A percentile compares a stretch with the other conserved stretches of the same genome.
These are phyloP conservation scores for Whitmania pigra DNA, from an alignment of 1,140 invertebrate species.

Conservation along the genomic window DNA sequence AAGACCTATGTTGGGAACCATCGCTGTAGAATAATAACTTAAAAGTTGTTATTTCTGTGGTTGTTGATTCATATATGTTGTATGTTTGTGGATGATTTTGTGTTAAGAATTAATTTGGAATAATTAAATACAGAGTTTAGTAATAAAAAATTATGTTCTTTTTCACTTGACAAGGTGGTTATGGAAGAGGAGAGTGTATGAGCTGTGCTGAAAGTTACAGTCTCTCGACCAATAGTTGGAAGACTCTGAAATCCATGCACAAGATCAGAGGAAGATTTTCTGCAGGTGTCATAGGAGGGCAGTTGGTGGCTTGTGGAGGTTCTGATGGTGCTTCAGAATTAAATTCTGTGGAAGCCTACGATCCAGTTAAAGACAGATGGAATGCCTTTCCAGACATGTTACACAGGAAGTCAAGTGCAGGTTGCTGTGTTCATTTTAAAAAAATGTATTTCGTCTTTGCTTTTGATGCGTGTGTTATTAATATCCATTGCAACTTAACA, in stretches of 20 bases:
- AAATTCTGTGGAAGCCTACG: slow-evolving; percentile 54
- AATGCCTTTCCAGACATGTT: slow-evolving; percentile 50
- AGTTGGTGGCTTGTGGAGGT: slow-evolving; percentile 64
- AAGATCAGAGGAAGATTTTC: slow-evolving; percentile 61
- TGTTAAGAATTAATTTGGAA: no score
- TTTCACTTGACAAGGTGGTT: slow-evolving; percentile 52
- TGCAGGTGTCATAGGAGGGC: slow-evolving; percentile 45
- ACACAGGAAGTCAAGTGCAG: slow-evolving; percentile 55
- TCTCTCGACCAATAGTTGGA: slow-evolving; percentile 56
- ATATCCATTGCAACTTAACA: no score
- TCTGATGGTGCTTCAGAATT: slow-evolving; percentile 62
- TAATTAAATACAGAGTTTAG: no score
- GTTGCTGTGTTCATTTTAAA: slow-evolving; percentile 30
- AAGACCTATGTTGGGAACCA: no score
- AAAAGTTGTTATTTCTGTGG: no score
- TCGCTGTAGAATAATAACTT: no score
- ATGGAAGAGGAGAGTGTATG: slow-evolving; percentile 70
- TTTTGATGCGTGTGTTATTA: not conserved
- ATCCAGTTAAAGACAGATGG: slow-evolving; percentile 53
- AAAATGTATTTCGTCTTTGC: slow-evolving; percentile 7
- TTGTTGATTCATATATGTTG: no score
- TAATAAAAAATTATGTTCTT: slow-evolving; percentile 26
- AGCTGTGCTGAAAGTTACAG: slow-evolving; percentile 61
- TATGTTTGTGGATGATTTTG: no score
- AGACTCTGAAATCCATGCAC: slow-evolving; percentile 53